Evolutionary conservation across 2,888 invertebrate species (phyloP).

Genomic region (Lithophane semibrunnea): DNA sequence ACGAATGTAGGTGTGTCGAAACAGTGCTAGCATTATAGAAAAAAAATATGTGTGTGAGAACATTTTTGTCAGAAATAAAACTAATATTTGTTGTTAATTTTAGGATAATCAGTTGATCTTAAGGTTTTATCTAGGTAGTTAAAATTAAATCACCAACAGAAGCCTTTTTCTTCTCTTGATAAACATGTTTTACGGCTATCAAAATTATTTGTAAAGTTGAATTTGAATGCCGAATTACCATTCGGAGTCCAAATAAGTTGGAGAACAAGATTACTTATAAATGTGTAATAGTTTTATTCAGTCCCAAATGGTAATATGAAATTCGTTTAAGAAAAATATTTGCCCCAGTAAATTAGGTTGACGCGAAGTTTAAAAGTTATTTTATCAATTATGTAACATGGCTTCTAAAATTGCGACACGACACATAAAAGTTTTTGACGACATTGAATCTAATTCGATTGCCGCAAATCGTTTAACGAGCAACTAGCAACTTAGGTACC

Average conservation of each 20-base stretch:
- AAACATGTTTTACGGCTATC: conserved; percentile 40
- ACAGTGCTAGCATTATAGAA: background rate
- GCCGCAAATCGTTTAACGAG: background rate
- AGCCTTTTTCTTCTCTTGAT: conserved; percentile 14
- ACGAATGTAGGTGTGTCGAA: background rate
- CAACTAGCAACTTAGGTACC: background rate
- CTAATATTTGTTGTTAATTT: conserved; percentile 1
- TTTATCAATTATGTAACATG: conserved; percentile 16
- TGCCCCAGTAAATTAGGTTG: conserved; percentile 20
- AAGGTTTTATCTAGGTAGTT: conserved; percentile 28
- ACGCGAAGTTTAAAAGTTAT: conserved; percentile 2
- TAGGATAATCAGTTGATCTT: conserved; percentile 23
- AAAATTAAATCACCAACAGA: conserved; percentile 38
- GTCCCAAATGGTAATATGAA: conserved; percentile 18
- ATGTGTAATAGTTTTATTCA: conserved; percentile 16
- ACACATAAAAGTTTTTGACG: background rate
- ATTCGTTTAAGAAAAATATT: conserved; percentile 33
- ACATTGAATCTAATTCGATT: background rate
- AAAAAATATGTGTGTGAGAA: background rate
- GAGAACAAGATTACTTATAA: conserved; percentile 10
- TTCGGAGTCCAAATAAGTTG: conserved; percentile 21
- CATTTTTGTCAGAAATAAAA: too few relatives aligned
- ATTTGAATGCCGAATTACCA: conserved; percentile 27
- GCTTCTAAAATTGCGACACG: background rate
- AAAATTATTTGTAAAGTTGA: conserved; percentile 54